phyloP scores from a whole-genome alignment of 2,797 vertebrate genomes.

The Hozukius guyotensis region DNA sequence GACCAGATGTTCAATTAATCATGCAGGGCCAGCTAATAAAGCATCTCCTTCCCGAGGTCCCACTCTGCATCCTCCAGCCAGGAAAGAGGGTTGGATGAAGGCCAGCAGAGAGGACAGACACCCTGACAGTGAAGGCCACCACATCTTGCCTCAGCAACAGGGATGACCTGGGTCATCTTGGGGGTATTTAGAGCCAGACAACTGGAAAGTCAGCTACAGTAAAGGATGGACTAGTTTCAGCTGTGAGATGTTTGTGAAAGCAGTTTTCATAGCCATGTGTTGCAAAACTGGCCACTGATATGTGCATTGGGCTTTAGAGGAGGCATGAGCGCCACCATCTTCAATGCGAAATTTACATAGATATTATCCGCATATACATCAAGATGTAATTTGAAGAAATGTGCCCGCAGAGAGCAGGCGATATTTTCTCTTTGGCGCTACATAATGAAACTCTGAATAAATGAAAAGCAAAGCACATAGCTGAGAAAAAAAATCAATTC shows the following conservation, averaged over 20 bases:
- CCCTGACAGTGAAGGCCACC: constrained; percentile 61
- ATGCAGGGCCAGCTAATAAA: constrained; percentile 75
- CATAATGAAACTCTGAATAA: constrained; percentile 53
- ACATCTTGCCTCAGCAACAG: constrained; percentile 4
- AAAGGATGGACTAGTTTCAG: neutral
- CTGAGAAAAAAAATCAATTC: constrained; percentile 24
- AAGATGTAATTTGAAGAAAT: constrained; percentile 34
- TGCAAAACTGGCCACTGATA: neutral
- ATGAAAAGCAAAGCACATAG: constrained; percentile 46
- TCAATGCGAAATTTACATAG: constrained; percentile 6
- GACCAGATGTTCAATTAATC: constrained; percentile 84
- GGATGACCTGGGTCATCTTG: constrained; percentile 2
- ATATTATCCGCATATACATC: constrained; percentile 23
- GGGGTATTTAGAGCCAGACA: neutral
- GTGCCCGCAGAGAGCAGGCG: neutral
- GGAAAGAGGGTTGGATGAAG: constrained; percentile 56
- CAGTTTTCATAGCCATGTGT: neutral
- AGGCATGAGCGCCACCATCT: neutral
- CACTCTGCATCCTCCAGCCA: constrained; percentile 58
- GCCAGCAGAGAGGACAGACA: constrained; percentile 65
- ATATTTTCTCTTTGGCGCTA: constrained; percentile 25
- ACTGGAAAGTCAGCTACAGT: constrained; percentile 17
- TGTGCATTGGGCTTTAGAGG: neutral
- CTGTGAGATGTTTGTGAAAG: neutral
- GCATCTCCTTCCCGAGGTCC: constrained; percentile 71